Evolutionary conservation across 2,888 invertebrate genomes (phyloP).

Genomic region (Itoplectis maculator): DNA sequence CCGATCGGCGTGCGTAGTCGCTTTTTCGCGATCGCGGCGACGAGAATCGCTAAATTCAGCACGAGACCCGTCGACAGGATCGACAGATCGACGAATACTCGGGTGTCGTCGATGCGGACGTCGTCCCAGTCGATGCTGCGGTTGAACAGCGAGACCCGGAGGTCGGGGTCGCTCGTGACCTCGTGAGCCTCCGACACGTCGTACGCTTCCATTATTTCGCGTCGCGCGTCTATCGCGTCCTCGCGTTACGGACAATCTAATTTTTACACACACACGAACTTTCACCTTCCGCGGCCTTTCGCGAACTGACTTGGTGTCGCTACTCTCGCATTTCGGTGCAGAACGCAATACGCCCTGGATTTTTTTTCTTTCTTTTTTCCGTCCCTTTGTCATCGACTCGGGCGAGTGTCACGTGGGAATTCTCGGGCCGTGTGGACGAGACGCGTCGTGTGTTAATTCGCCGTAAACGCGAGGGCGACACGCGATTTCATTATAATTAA

Average conservation of each 20-base stretch:
- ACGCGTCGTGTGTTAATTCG: conserved; percentile 5
- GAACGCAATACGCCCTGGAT: conserved; percentile 19
- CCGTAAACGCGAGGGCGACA: conserved; percentile 46
- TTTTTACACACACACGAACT: conserved; percentile 34
- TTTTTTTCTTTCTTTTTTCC: conserved; percentile 16
- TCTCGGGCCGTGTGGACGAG: neutral
- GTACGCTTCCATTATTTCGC: conserved; percentile 17
- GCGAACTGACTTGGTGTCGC: conserved; percentile 28
- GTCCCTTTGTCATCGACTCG: neutral
- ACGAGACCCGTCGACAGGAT: conserved; percentile 61
- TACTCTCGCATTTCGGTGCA: neutral
- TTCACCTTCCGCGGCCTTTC: conserved; percentile 20
- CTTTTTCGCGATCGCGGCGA: conserved; percentile 61
- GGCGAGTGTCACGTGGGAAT: conserved; percentile 42
- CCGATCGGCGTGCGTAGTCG: conserved; percentile 71
- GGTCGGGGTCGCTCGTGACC: conserved; percentile 33
- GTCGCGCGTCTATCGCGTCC: no score
- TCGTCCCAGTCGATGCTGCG: conserved; percentile 57
- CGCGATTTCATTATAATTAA: conserved; percentile 62
- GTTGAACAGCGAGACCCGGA: conserved; percentile 53
- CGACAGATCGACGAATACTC: conserved; percentile 59
- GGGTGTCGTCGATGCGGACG: conserved; percentile 21
- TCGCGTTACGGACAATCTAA: no score
- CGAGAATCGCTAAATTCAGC: conserved; percentile 66
- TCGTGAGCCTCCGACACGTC: conserved; percentile 38